Base-by-base conservation (phyloP, 1,140 invertebrate genomes). In the Drosophila gunungcola region DNA sequence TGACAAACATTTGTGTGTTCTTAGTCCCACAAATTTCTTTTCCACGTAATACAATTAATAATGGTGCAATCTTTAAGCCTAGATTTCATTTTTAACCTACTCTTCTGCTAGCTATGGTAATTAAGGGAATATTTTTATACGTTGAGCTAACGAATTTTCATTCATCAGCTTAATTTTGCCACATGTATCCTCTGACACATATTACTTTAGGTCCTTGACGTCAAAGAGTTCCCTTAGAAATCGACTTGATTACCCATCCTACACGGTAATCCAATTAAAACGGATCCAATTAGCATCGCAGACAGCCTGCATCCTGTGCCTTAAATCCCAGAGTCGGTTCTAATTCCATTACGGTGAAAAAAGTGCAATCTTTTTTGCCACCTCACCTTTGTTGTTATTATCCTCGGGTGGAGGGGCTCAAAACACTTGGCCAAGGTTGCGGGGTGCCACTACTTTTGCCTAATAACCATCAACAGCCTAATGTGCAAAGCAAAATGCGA, bases 321-420 rank as follows among this genome's bases (percentile, higher is more conserved):
- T 62, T 25, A 58, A 51, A 74, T 58, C 43, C 43, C 29, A 74
- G 75, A 52, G 34, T 60, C 43, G 36, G 57, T 72, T 64, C 65
- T 86, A 88, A 85, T 88, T 82, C 82, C 83, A 85, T 86, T 75
- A 85, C 46, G 49, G 61, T 65, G 42, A 46, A 53, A 72, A 72
- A 80, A 88, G 53, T 85, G 82, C 82, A 86, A 78, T 75, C 61
- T 74, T n/a, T n/a, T 68, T 16, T 2, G 6, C 38, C 34, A 9
- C 53, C 21, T 38, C 32, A 38, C 45, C 64, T 41, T 49, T 54
- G 63, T 42, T 38, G 49, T 55, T 48, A 39, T 62, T 74, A 57
- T 65, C 48, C 11, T 29, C 29, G 13, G 39, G 25, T 56, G 21
- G 38, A 36, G 41, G 61, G 41, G 61, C 29, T 46, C 38, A 49